Base-by-base conservation (phyloP, 2,797 vertebrate species). In the Cuniculus paca region DNA sequence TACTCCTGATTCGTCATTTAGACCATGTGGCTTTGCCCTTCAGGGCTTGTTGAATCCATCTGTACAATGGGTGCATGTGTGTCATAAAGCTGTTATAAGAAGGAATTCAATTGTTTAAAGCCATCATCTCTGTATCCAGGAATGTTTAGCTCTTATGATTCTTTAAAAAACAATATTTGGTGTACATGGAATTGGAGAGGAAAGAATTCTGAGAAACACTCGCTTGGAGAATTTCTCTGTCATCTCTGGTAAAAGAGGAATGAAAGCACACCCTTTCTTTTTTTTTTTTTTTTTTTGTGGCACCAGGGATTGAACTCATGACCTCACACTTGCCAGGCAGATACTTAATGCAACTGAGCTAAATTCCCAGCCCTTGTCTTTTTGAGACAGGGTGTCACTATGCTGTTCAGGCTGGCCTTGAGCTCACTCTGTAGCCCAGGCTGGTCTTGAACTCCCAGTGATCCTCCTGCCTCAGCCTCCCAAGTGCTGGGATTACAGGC, bases 41-140 rank as follows among this genome's bases (percentile, higher is more conserved):
- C 24, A 26, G n/a, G 50, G 31, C 45, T 77, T 36, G 14, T 17
- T 79, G 65, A 74, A 10, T 70, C 63, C 24, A 36, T 95, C 58
- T 93, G 63, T 92, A 75, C 88, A 96, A 90, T 86, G 88, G 95
- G 89, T 28, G 1, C 19, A 17, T 85, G 56, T 31, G 11, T 60
- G 14, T 56, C 34, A 34, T 4, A 34, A 80, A 26, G 48, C 22
- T 78, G 60, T 70, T 19, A 13, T 74, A 70, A 90, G 52, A 77
- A n/a, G 52, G 36, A 68, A n/a, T 6, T 24, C 0, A 1, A 20
- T 26, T 20, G 1, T 56, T 68, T 74, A 52, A 79, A 48, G n/a
- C 19, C 22, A 0, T 50, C 34, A 26, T 19, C 65, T 84, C 61
- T 80, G 31, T 31, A 10, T 28, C 85, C 42, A 48, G 60, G 65